A percentile compares a stretch with the other conserved stretches of the same genome.
Evolutionary conservation across 2,797 vertebrate species (phyloP).

Genomic region (Echiichthys vipera): DNA sequence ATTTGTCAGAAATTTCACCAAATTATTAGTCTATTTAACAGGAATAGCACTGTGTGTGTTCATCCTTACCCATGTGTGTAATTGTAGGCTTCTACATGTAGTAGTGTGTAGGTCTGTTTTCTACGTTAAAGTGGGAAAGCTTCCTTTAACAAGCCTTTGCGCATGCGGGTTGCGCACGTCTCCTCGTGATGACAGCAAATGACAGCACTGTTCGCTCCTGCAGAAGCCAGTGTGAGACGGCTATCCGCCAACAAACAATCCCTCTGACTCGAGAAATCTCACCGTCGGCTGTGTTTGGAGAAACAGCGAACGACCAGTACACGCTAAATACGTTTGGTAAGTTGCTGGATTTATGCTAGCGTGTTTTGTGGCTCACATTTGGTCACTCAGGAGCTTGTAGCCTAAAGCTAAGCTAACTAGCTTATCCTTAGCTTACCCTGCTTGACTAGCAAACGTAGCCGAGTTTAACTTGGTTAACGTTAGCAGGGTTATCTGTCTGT

Average conservation of each 20-base stretch:
- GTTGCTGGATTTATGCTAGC: slow-evolving; percentile 27
- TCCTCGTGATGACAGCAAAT: slow-evolving; percentile 86
- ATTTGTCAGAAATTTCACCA: neutral
- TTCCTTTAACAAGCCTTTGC: slow-evolving; percentile 55
- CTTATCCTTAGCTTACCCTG: slow-evolving; percentile 63
- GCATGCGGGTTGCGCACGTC: slow-evolving; percentile 76
- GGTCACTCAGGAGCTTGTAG: slow-evolving; percentile 39
- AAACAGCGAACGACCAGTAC: slow-evolving; percentile 6
- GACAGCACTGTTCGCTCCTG: slow-evolving; percentile 77
- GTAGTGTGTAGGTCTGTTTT: neutral
- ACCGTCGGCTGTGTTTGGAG: slow-evolving; percentile 46
- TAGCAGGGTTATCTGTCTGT: slow-evolving; percentile 33
- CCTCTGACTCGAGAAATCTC: slow-evolving; percentile 47
- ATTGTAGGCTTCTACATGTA: no score
- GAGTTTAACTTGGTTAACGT: slow-evolving; percentile 51
- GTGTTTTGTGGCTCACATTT: slow-evolving; percentile 22
- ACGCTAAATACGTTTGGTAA: slow-evolving; percentile 62
- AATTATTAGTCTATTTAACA: neutral
- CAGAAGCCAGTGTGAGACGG: slow-evolving; percentile 62
- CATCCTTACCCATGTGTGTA: no score
- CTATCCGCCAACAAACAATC: slow-evolving; percentile 65
- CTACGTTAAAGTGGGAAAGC: neutral
- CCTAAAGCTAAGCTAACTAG: slow-evolving; percentile 71
- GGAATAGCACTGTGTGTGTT: neutral
- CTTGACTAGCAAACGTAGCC: slow-evolving; percentile 57